Evolutionary conservation across 2,888 invertebrate species (phyloP).

Genomic region (Pediacus dermestoides): DNA sequence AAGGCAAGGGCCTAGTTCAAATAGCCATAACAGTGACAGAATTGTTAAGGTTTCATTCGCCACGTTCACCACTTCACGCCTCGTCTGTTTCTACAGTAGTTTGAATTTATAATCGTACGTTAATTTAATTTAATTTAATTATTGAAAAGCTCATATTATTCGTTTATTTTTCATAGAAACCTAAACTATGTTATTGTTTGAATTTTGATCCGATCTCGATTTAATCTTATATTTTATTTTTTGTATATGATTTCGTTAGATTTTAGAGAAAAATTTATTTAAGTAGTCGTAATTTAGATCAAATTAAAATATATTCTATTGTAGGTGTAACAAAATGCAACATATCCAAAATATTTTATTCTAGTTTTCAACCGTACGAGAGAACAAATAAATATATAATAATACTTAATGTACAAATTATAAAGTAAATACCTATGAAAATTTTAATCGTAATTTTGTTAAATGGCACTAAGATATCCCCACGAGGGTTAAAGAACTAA

Average conservation of each 20-base stretch:
- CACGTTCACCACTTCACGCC: conserved; percentile 46
- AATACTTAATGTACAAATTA: too few species aligned
- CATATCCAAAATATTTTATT: too few species aligned
- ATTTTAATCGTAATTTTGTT: too few species aligned
- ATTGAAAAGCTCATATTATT: background rate
- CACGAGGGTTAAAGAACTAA: background rate
- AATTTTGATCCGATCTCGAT: background rate
- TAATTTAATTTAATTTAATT: conserved; percentile 2
- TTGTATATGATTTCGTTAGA: background rate
- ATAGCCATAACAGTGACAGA: conserved; percentile 87
- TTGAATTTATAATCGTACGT: conserved; percentile 17
- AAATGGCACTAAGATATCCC: too few species aligned
- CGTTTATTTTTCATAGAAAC: background rate
- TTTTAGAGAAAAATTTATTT: too few species aligned
- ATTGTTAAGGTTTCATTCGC: conserved; percentile 66
- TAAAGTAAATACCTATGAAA: too few species aligned
- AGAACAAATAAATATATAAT: too few species aligned
- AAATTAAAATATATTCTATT: too few species aligned
- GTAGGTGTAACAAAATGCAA: too few species aligned
- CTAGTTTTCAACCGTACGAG: too few species aligned
- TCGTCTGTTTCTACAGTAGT: conserved; percentile 36
- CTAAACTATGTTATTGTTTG: conserved; percentile 1
- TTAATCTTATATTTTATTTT: conserved; percentile 3
- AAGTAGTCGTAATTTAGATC: too few species aligned
- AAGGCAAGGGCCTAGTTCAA: conserved; percentile 82